Conservation (phyloP, 2,113 vertebrate species). For the Sminthopsis crassicaudata region DNA sequence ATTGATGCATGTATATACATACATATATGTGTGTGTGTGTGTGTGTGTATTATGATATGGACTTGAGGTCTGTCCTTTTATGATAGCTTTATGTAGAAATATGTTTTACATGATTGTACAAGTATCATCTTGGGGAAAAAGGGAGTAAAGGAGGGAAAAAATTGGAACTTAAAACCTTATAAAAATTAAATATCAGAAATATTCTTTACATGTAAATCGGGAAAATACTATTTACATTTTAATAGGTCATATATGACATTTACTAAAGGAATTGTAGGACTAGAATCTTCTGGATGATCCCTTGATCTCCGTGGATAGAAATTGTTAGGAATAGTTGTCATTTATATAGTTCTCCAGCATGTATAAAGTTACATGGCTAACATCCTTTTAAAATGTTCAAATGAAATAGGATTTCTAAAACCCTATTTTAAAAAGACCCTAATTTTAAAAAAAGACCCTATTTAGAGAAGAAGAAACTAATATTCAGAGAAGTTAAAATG, state of each 20-base stretch:
- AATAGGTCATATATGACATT: background rate
- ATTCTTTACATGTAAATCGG: too few relatives aligned
- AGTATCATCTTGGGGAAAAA: too few relatives aligned
- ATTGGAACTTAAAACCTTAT: too few relatives aligned
- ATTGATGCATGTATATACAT: background rate
- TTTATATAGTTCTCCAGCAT: background rate
- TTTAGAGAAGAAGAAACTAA: background rate
- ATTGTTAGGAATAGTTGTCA: background rate
- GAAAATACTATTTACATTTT: too few relatives aligned
- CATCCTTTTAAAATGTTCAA: background rate
- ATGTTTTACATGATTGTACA: too few relatives aligned
- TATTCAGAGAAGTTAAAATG: background rate
- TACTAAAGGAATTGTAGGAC: background rate
- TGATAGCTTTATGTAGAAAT: background rate
- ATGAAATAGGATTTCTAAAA: background rate
- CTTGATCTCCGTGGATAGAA: background rate
- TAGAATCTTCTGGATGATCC: background rate
- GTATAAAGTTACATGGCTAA: background rate
- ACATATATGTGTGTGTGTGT: too few relatives aligned
- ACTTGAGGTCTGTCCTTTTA: background rate
- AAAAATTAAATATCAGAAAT: too few relatives aligned
- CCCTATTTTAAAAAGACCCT: background rate
- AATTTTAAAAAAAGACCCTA: background rate
- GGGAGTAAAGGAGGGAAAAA: too few relatives aligned
- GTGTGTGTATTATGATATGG: background rate